A percentile compares a stretch with the other conserved stretches of the same genome.
Evolutionary conservation across 2,797 vertebrate genomes (phyloP).

Genomic region (Catharus ustulatus): DNA sequence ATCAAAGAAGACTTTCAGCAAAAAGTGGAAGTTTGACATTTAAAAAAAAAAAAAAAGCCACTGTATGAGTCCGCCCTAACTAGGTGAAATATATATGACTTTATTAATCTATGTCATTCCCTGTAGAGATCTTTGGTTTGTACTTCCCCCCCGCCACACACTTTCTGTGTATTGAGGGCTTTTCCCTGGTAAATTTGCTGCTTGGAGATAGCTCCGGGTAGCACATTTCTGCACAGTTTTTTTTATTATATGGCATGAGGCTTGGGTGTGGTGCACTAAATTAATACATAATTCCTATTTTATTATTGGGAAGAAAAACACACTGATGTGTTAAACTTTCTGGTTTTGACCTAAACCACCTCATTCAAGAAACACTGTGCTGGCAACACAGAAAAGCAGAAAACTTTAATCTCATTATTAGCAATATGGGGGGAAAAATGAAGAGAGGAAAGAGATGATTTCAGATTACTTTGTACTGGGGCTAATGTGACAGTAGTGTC

Average conservation of each 20-base stretch:
- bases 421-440: neutral
- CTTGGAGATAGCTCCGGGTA: neutral
- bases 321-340: neutral
- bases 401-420: neutral
- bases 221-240: neutral
- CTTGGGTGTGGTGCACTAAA: neutral
- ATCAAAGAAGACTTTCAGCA: neutral
- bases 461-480: neutral
- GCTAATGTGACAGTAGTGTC: neutral
- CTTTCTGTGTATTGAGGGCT: neutral
- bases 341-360: neutral
- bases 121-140: neutral
- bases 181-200: neutral
- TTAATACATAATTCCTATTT: neutral
- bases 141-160: rapidly evolving
- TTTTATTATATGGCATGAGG: neutral
- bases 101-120: neutral
- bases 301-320: neutral
- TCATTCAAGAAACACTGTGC: neutral
- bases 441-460: neutral
- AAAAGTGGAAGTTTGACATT: neutral
- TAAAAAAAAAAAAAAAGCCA: neutral
- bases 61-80: neutral
- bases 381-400: neutral
- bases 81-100: neutral